These are phyloP conservation scores for Stenoptilia bipunctidactyla DNA, from an alignment of 2,888 invertebrate genomes.

Conservation along the genomic window DNA sequence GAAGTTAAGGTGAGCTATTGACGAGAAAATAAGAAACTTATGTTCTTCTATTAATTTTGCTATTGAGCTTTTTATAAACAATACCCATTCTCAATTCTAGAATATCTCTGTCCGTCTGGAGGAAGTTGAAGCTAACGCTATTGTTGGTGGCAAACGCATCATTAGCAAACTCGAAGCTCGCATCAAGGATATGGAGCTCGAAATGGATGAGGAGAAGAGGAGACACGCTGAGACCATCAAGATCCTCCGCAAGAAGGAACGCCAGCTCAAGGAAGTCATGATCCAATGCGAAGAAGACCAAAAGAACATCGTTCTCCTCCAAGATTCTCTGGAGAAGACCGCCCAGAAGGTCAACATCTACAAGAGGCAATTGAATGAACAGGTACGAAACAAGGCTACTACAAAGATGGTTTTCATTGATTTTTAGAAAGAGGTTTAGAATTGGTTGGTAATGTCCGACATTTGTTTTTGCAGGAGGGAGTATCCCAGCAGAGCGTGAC, in stretches of 20 bases:
- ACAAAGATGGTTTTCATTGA: too few relatives aligned
- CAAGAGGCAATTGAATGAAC: conserved; percentile 96
- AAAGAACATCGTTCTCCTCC: conserved; percentile 93
- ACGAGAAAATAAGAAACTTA: background rate
- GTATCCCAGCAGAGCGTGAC: conserved; percentile 93
- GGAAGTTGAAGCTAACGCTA: conserved; percentile 97
- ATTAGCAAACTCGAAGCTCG: conserved; percentile 97
- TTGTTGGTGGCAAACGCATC: conserved; percentile 96
- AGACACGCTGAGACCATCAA: conserved; percentile 97
- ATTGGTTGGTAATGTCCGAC: too few relatives aligned
- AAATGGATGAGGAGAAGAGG: conserved; percentile 96
- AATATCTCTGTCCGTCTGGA: conserved; percentile 93
- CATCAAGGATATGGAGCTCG: conserved; percentile 94
- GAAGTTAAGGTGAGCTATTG: conserved; percentile 82
- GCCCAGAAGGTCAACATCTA: conserved; percentile 90
- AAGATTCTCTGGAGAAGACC: conserved; percentile 90
- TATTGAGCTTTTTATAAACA: too few relatives aligned
- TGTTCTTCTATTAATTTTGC: too few relatives aligned
- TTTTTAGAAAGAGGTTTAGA: too few relatives aligned
- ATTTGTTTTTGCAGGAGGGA: conserved; percentile 82
- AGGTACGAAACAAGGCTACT: too few relatives aligned
- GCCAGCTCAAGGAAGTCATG: conserved; percentile 94
- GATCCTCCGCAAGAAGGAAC: conserved; percentile 98
- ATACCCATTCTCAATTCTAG: conserved; percentile 40
- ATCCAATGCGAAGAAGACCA: conserved; percentile 97